Evolutionary conservation across 1,140 invertebrate genomes (phyloP).

Genomic region (Drosophila mauritiana): DNA sequence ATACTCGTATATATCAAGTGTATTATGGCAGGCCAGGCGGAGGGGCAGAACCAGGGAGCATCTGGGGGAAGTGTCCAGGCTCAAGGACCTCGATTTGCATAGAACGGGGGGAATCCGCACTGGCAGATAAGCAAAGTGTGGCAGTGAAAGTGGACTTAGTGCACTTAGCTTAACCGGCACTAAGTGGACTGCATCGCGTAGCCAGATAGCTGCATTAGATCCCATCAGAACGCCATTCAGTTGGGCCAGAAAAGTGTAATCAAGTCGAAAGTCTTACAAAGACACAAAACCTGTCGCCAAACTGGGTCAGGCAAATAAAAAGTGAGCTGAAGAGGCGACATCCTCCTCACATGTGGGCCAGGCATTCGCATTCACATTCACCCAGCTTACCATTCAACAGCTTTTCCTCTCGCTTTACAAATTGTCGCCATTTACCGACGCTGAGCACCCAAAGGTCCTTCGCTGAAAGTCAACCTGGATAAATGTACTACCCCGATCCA

Average conservation of each 20-base stretch:
- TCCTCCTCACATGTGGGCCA: constrained; percentile 36
- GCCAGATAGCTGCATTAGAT: constrained; percentile 78
- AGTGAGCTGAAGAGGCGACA: neutral
- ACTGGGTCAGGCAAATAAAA: constrained; percentile 75
- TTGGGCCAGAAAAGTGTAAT: constrained; percentile 64
- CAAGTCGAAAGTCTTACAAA: constrained; percentile 54
- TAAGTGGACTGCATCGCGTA: constrained; percentile 79
- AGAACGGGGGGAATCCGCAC: constrained; percentile 22
- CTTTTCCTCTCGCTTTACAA: constrained; percentile 55
- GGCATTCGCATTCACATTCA: constrained; percentile 39
- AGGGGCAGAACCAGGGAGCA: neutral
- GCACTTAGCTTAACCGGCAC: constrained; percentile 59
- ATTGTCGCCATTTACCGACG: constrained; percentile 74
- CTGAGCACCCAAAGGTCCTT: constrained; percentile 46
- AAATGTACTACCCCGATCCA: constrained; percentile 14
- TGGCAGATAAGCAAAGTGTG: constrained; percentile 53
- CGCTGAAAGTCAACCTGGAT: constrained; percentile 25
- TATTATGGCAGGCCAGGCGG: constrained; percentile 48
- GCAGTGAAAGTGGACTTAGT: constrained; percentile 55
- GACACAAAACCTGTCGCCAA: constrained; percentile 22
- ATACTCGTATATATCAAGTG: constrained; percentile 68
- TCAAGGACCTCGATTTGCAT: constrained; percentile 75
- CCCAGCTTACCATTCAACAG: constrained; percentile 19
- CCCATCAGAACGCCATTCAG: constrained; percentile 78
- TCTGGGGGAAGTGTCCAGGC: constrained; percentile 27